Percentiles rank a stretch among this genome's conserved stretches.
These are phyloP conservation scores for Tinea trinotella DNA, from an alignment of 2,888 invertebrate species.

Conservation along the genomic window DNA sequence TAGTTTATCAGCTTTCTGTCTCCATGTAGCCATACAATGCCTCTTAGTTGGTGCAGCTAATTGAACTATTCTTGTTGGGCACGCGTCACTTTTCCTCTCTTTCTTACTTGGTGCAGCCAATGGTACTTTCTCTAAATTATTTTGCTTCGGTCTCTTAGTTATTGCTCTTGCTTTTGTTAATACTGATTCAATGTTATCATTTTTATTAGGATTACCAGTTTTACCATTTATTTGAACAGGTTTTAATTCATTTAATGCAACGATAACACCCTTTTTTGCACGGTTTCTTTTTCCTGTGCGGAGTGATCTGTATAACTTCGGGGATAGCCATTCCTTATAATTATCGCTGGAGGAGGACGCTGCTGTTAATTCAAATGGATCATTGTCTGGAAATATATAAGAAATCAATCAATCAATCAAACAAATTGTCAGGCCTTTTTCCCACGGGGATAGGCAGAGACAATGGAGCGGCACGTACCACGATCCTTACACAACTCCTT, in stretches of 20 bases:
- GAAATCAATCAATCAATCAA: too few species aligned
- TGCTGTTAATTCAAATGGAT: too few species aligned
- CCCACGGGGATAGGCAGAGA: too few species aligned
- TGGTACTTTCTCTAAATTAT: background rate
- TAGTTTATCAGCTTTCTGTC: conserved; percentile 36
- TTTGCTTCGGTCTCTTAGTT: background rate
- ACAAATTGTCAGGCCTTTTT: too few species aligned
- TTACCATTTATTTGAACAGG: background rate
- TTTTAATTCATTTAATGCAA: background rate
- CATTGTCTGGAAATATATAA: too few species aligned
- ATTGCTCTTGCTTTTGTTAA: background rate
- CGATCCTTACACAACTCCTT: too few species aligned
- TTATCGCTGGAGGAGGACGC: too few species aligned
- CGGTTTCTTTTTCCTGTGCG: conserved; percentile 24
- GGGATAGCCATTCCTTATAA: conserved; percentile 26
- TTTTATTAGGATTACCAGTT: background rate
- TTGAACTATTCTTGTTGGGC: conserved; percentile 48
- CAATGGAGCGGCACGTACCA: too few species aligned
- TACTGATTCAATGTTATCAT: background rate
- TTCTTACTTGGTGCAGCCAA: background rate
- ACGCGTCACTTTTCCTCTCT: too few species aligned
- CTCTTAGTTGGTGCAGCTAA: conserved; percentile 52
- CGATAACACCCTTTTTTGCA: background rate
- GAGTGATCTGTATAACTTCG: conserved; percentile 26
- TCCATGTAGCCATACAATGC: conserved; percentile 53